Base-by-base conservation (phyloP, 2,113 vertebrate species). In the Ceyx cyanopectus region DNA sequence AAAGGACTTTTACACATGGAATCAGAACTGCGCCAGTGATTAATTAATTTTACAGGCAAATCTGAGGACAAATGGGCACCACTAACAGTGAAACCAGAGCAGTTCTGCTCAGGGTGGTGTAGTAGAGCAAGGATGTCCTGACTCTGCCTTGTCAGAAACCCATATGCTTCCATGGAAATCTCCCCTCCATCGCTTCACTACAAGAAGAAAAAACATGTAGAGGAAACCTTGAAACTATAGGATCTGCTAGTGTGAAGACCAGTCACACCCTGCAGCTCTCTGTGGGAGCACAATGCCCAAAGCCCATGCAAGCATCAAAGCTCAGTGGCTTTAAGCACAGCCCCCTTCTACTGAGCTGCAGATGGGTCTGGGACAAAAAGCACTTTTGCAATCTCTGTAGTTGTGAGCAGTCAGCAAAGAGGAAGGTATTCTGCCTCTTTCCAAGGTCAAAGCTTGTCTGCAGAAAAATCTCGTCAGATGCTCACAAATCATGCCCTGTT, bases 291-390 rank as follows among this genome's bases (percentile, higher is more conserved):
- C 4, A 1, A 21, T 73, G 54, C 23, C 43, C 50, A 62, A 54
- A 87, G 30, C 12, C 24, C 26, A 6, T 0, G 1, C 24, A 26
- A 74, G 20, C 13, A 26, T 41, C 46, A 18, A 40, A 86, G n/a
- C 34, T 53, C 5, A 22, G 27, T 2, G 4, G 15, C 53, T 72
- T 77, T 67, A 43, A 17, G 7, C 1, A 3, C 48, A 50, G 22
- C 48, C 30, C 30, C 5, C 32, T 27, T 41, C 10, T 0, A 0
- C 0, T 1, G 37, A 2, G 3, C 23, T 92, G 72, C 53, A 48
- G 53, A 32, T 63, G 10, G 41, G 19, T 19, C 58, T 30, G 40
- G 43, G 45, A 62, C 17, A 60, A 86, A 81, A 73, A 73, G 14
- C 4, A 57, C 27, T 45, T 60, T 57, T 32, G n/a, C n/a, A 54